A percentile compares a stretch with the other conserved stretches of the same genome.
phyloP scores from a whole-genome alignment of 2,888 invertebrate genomes.

The Ophion ellenae region DNA sequence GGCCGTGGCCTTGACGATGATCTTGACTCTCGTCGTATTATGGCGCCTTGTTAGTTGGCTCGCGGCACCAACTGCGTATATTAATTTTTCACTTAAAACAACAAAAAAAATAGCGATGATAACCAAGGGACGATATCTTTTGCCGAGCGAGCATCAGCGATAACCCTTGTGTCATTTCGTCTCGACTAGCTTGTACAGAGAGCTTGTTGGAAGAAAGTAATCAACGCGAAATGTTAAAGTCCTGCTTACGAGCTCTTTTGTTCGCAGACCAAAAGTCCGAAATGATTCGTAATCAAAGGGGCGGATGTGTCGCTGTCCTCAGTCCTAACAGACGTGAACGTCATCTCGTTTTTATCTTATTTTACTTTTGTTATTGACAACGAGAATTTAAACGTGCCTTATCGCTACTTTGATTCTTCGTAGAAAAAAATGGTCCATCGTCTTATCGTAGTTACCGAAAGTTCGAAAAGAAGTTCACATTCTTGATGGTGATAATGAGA shows the following conservation, averaged over 20 bases:
- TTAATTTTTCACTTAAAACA: conserved; percentile 20
- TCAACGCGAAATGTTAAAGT: not conserved
- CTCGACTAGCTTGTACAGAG: not conserved
- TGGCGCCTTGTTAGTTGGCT: conserved; percentile 8
- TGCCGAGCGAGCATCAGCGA: conserved; percentile 41
- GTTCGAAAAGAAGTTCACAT: no score
- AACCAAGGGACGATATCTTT: conserved; percentile 30
- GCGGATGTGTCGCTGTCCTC: not conserved
- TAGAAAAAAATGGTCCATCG: no score
- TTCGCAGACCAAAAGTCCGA: not conserved
- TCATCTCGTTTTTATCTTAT: not conserved
- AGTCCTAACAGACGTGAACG: not conserved
- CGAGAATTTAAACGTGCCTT: not conserved
- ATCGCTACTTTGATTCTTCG: no score
- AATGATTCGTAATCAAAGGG: not conserved
- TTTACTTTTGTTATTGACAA: not conserved
- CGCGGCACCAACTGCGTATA: conserved; percentile 18
- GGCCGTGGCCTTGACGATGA: conserved; percentile 60
- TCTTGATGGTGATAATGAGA: no score
- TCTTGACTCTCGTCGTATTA: conserved; percentile 44
- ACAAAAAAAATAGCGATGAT: conserved; percentile 7
- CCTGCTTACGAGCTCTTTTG: no score
- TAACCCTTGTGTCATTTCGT: conserved; percentile 47
- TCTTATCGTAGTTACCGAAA: no score
- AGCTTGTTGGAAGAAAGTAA: not conserved